phyloP scores from a whole-genome alignment of 2,888 invertebrate genomes.

The Drosophila multiciliata region DNA sequence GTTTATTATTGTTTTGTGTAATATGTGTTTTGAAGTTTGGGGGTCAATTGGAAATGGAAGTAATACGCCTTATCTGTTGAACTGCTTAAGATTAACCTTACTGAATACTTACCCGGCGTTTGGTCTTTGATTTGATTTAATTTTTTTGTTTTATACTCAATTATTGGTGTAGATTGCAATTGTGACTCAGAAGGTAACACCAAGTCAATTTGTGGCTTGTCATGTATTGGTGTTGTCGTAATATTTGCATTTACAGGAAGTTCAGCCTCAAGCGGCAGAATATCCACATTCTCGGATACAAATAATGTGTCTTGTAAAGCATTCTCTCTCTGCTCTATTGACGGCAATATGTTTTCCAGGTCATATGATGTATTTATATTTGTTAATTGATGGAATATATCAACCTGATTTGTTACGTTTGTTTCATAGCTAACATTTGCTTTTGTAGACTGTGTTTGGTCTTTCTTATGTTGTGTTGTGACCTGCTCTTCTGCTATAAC shows the following conservation, averaged over 20 bases:
- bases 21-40: slow-evolving; percentile 77
- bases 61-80: slow-evolving; percentile 82
- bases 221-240: slow-evolving; percentile 24
- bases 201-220: slow-evolving; percentile 31
- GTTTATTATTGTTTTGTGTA: slow-evolving; percentile 72
- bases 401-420: slow-evolving; percentile 35
- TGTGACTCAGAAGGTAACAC: slow-evolving; percentile 27
- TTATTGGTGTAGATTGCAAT: slow-evolving; percentile 19
- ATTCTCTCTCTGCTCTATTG: slow-evolving; percentile 23
- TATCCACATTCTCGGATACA: slow-evolving; percentile 22
- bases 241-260: slow-evolving; percentile 39
- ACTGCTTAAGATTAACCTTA: slow-evolving; percentile 52
- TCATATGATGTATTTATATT: slow-evolving; percentile 10
- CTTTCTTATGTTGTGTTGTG: slow-evolving; percentile 43
- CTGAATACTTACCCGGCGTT: slow-evolving; percentile 48
- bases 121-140: slow-evolving; percentile 56
- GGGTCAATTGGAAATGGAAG: slow-evolving; percentile 71
- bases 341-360: slow-evolving; percentile 22
- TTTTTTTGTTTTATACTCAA: slow-evolving; percentile 39
- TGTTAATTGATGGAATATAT: slow-evolving; percentile 22
- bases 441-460: slow-evolving; percentile 35
- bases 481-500: slow-evolving; percentile 64
- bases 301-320: slow-evolving; percentile 30
- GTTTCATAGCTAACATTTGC: slow-evolving; percentile 44
- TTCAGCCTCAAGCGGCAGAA: slow-evolving; percentile 7